phyloP scores from a whole-genome alignment of 2,888 invertebrate species.

The Gari tellinella region DNA sequence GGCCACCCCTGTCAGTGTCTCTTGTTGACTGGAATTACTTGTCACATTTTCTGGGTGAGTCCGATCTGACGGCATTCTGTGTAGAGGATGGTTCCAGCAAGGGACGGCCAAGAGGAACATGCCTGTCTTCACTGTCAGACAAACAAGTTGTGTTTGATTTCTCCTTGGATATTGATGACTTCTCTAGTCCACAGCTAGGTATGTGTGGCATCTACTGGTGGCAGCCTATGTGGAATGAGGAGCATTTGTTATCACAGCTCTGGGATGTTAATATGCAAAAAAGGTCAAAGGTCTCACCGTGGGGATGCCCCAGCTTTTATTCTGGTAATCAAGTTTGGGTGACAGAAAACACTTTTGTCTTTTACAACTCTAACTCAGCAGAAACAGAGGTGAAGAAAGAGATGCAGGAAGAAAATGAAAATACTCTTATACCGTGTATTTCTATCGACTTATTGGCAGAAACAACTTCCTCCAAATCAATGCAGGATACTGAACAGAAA shows the following conservation, averaged over 20 bases:
- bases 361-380: constrained; percentile 12
- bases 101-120: constrained; percentile 6
- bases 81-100: not conserved
- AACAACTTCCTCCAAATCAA: constrained; percentile 32
- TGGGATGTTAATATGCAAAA: constrained; percentile 73
- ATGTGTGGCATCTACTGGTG: constrained; percentile 23
- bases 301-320: constrained; percentile 36
- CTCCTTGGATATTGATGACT: constrained; percentile 10
- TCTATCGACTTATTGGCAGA: constrained; percentile 60
- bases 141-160: constrained; percentile 52
- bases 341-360: constrained; percentile 38
- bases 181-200: not conserved
- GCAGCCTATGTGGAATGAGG: constrained; percentile 37
- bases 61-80: not conserved
- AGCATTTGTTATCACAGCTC: constrained; percentile 54
- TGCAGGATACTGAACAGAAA: constrained; percentile 37
- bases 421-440: constrained; percentile 66
- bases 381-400: constrained; percentile 2
- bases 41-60: constrained; percentile 19
- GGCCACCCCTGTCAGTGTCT: constrained; percentile 25
- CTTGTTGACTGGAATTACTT: constrained; percentile 43
- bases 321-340: constrained; percentile 42
- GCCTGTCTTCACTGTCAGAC: constrained; percentile 43
- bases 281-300: constrained; percentile 42
- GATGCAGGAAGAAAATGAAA: constrained; percentile 23